phyloP scores from a whole-genome alignment of 2,113 vertebrate species.

The Chauna torquata region DNA sequence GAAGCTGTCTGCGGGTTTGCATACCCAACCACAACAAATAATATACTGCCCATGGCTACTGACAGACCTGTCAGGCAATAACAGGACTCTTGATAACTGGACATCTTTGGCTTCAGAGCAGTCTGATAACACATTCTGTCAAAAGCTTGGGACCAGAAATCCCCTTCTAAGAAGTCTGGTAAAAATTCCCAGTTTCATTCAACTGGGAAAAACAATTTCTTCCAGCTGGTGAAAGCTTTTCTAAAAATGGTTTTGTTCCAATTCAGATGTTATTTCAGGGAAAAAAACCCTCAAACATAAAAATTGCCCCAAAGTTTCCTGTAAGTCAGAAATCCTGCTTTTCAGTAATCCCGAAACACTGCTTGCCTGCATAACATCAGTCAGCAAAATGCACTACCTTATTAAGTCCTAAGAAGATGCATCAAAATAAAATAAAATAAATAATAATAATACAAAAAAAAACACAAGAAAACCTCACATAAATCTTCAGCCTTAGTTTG shows the following conservation, averaged over 20 bases:
- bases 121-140: not conserved
- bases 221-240: not conserved
- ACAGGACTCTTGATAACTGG: not conserved
- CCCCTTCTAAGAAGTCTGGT: not conserved
- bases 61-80: not conserved
- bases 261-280: not conserved
- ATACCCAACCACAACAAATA: not conserved
- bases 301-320: not conserved
- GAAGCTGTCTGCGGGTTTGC: not conserved
- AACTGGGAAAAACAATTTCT: not conserved
- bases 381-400: not conserved
- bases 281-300: not conserved
- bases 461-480: not conserved
- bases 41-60: not conserved
- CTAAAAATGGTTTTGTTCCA: not conserved
- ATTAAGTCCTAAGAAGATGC: not conserved
- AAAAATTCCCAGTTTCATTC: not conserved
- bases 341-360: not conserved
- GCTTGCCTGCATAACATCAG: not conserved
- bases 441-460: too few relatives aligned
- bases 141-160: not conserved
- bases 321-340: not conserved
- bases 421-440: too few relatives aligned
- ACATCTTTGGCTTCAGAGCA: not conserved
- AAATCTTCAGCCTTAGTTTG: not conserved